Base-by-base conservation (phyloP, 1,140 invertebrate genomes). In the Phymastichus coffea region DNA sequence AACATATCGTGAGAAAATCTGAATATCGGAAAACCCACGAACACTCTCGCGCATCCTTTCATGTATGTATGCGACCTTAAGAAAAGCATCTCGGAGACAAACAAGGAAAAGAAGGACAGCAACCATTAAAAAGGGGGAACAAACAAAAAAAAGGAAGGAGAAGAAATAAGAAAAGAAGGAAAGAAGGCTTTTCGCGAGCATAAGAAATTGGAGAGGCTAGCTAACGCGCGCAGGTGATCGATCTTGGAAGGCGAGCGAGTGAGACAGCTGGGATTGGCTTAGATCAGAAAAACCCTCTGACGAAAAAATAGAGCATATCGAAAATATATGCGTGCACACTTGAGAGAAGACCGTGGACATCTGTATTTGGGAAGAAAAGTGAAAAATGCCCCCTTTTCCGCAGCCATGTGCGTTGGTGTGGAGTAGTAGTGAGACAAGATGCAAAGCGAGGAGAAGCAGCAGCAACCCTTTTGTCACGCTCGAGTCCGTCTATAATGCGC, bases 301-400 rank as follows among this genome's bases (percentile, higher is more conserved):
- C 2, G 2, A 43, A 37, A 57, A 46, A 41, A 38, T n/a, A n/a
- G n/a, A n/a, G n/a, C n/a, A n/a, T n/a, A n/a, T 23, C 23, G 33
- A 33, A n/a, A n/a, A n/a, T n/a, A n/a, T n/a, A n/a, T n/a, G n/a
- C n/a, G n/a, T n/a, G n/a, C n/a, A n/a, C n/a, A n/a, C n/a, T n/a
- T n/a, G 15, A n/a, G 37, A 15, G 37, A 43, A 58, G 40, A 33
- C 22, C 35, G 58, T n/a, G 57, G 67, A 70, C 70, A 73, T 75
- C 72, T 76, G 73, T 72, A 73, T 76, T 70, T 70, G 66, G 44
- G 66, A 56, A 47, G 25, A 48, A 68, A 69, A 67, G 51, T n/a
- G n/a, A n/a, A n/a, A n/a, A n/a, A n/a, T n/a, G n/a, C n/a, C n/a
- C 58, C 61, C 63, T 66, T 70, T 69, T 67, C 67, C 70, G 72